Base-by-base conservation (phyloP, 2,888 invertebrate genomes). In the Lithosia quadra region DNA sequence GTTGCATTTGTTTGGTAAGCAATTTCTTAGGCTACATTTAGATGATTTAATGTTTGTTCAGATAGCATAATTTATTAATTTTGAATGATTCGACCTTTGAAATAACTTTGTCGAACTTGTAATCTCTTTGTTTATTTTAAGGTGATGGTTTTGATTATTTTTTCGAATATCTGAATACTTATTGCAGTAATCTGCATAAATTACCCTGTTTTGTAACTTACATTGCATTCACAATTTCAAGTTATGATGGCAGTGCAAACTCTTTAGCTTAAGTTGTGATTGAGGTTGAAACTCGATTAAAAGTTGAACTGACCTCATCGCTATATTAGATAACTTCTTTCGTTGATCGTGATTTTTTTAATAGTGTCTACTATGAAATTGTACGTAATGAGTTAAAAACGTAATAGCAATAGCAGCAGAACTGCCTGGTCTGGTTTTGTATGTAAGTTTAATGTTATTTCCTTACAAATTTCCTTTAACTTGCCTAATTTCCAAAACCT, bases 281-380 rank as follows among this genome's bases (percentile, higher is more conserved):
- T 49, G 49, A 49, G 49, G 9, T 49, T 49, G 49, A 49, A 49
- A 49, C n/a, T 49, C 49, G 49, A 49, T 49, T 49, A 49, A n/a
- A 49, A 49, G 49, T 49, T 49, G 2, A n/a, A 49, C 15, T 43
- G 7, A 43, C 18, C 18, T 43, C 18, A 43, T 43, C 18, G 4
- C 43, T 18, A 18, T 43, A 43, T 43, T 5, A 43, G 5, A 18
- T 43, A 43, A 43, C 7, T 0, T 43, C 4, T 43, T 15, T 15
- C 39, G 39, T 39, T 4, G 39, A 39, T 15, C 39, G 1, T 15
- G 15, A 39, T 39, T 39, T 39, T 39, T 39, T 3, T 39, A 39
- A 11, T 36, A 10, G 13, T 39, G 13, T 39, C 13, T 13, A 13
- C 13, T 36, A 36, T 13, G 13, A 9, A 4, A n/a, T n/a, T n/a